Conservation (phyloP, 2,113 vertebrate genomes). For the Oreochromis spilurus region DNA sequence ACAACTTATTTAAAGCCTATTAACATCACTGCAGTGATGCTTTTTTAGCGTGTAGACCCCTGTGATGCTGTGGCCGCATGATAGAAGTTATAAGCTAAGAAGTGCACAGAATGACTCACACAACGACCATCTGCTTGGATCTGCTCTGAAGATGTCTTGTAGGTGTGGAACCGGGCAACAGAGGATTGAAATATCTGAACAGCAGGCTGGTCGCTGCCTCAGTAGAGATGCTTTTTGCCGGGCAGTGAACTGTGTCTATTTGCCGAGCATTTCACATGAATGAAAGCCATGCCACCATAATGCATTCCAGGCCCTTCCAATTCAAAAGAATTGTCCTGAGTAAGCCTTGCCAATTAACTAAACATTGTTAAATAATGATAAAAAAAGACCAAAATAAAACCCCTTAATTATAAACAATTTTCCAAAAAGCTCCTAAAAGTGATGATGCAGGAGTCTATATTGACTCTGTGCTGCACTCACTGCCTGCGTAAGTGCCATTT, state of each 20-base stretch:
- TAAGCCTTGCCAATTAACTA: neutral
- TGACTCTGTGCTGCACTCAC: neutral
- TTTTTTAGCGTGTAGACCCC: neutral
- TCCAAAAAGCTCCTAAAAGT: neutral
- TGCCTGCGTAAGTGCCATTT: neutral
- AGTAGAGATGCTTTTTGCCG: neutral
- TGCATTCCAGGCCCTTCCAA: neutral
- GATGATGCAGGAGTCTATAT: neutral
- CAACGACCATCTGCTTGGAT: neutral
- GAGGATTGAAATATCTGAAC: neutral
- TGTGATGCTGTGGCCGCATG: fast-evolving
- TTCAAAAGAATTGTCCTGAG: neutral
- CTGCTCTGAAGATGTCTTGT: neutral
- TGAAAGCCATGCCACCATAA: neutral
- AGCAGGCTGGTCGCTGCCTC: neutral
- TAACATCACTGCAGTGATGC: neutral
- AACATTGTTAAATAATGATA: neutral
- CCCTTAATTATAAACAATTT: fast-evolving
- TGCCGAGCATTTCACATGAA: neutral
- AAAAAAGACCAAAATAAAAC: neutral
- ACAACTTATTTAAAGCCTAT: neutral
- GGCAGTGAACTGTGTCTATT: neutral
- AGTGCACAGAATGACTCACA: neutral
- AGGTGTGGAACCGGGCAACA: neutral
- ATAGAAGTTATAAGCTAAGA: neutral